Percentiles rank a stretch among this genome's conserved stretches.
Evolutionary conservation across 2,888 invertebrate species (phyloP).

Genomic region (Napeogenes inachia): DNA sequence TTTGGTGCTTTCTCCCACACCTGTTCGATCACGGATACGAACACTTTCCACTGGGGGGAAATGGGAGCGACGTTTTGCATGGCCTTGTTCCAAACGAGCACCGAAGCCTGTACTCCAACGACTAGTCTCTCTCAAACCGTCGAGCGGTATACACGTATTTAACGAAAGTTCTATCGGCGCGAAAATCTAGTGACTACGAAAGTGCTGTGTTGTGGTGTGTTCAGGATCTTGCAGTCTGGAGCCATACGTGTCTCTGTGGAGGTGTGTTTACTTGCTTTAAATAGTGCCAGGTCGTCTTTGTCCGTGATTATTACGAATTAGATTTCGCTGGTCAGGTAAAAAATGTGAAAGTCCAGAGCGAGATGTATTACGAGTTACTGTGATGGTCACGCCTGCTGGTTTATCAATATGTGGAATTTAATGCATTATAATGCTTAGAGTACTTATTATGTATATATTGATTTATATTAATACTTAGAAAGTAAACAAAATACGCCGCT

Average conservation of each 20-base stretch:
- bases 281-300: constrained; percentile 12
- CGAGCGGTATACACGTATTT: constrained; percentile 36
- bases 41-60: constrained; percentile 72
- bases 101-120: constrained; percentile 35
- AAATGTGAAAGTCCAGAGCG: constrained; percentile 33
- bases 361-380: constrained; percentile 37
- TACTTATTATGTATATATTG: not conserved
- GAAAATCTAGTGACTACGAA: constrained; percentile 54
- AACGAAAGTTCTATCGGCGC: constrained; percentile 32
- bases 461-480: not conserved
- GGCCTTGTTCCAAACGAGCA: constrained; percentile 63
- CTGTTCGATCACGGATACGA: constrained; percentile 72
- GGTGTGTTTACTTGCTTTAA: constrained; percentile 46
- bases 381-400: constrained; percentile 46
- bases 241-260: constrained; percentile 50
- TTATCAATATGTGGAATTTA: constrained; percentile 38
- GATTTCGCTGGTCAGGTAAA: constrained; percentile 27
- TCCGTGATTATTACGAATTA: not conserved
- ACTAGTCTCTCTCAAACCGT: constrained; percentile 50
- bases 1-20: constrained; percentile 75
- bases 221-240: constrained; percentile 65
- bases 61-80: constrained; percentile 72
- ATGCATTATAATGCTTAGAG: constrained; percentile 18
- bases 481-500: not conserved
- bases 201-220: constrained; percentile 44